These are phyloP conservation scores for Lepidochrysops patricia DNA, from an alignment of 2,888 invertebrate species.

Conservation along the genomic window DNA sequence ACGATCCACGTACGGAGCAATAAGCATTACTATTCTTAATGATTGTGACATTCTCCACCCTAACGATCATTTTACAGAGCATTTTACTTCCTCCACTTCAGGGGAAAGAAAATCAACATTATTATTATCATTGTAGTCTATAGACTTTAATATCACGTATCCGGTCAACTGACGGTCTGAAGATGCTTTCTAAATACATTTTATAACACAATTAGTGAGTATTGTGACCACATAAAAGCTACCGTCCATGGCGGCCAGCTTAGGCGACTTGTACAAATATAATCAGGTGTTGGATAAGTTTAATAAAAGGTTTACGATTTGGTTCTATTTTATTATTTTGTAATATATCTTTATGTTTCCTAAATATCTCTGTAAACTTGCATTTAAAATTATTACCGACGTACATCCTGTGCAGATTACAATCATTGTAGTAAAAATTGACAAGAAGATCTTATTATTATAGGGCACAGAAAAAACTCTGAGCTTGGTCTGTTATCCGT, in stretches of 20 bases:
- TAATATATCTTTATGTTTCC: neutral
- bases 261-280: neutral
- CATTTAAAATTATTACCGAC: neutral
- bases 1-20: constrained; percentile 12
- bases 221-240: neutral
- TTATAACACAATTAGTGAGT: neutral
- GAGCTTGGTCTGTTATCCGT: neutral
- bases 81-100: neutral
- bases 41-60: neutral
- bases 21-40: constrained; percentile 13
- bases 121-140: neutral
- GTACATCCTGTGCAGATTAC: neutral
- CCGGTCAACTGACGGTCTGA: neutral
- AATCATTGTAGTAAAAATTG: neutral
- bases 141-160: neutral
- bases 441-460: neutral
- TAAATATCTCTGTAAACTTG: neutral
- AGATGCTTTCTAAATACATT: neutral
- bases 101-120: neutral
- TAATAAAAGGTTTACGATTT: neutral
- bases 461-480: neutral
- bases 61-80: constrained; percentile 6
- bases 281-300: neutral
- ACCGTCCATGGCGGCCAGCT: neutral
- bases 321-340: neutral